These are phyloP conservation scores for Drosophila equinoxialis DNA, from an alignment of 1,140 invertebrate genomes.

Conservation along the genomic window DNA sequence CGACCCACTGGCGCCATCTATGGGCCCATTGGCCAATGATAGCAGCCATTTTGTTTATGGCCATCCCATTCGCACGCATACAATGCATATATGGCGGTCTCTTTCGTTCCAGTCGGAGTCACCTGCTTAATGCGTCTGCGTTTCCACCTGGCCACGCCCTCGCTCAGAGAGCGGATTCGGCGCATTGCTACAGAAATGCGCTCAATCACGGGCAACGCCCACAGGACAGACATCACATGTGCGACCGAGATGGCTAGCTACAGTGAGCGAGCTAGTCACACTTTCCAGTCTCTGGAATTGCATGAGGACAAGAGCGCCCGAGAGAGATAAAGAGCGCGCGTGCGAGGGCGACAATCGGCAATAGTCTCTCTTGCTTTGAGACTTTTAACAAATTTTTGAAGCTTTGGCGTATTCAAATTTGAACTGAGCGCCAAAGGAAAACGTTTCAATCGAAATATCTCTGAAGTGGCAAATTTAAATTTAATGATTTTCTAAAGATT, in stretches of 20 bases:
- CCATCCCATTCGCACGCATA: slow-evolving; percentile 38
- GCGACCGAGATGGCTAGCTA: slow-evolving; percentile 48
- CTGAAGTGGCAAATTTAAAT: not conserved
- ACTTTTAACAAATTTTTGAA: slow-evolving; percentile 44
- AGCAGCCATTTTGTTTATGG: slow-evolving; percentile 82
- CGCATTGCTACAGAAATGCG: slow-evolving; percentile 51
- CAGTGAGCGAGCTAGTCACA: slow-evolving; percentile 18
- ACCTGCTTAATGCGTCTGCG: slow-evolving; percentile 64
- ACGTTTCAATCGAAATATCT: not conserved
- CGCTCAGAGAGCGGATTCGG: slow-evolving; percentile 68
- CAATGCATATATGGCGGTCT: slow-evolving; percentile 26
- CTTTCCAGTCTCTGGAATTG: slow-evolving; percentile 44
- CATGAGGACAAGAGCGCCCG: not conserved
- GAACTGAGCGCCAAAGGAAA: slow-evolving; percentile 43
- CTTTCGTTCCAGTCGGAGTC: slow-evolving; percentile 63
- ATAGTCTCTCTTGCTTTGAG: slow-evolving; percentile 17
- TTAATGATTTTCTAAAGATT: not conserved
- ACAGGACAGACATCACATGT: slow-evolving; percentile 36
- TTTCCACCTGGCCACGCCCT: slow-evolving; percentile 67
- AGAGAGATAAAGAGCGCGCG: slow-evolving; percentile 7
- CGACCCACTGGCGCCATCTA: slow-evolving; percentile 72
- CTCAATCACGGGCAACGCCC: slow-evolving; percentile 54
- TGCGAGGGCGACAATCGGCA: slow-evolving; percentile 21
- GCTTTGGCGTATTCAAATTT: slow-evolving; percentile 39
- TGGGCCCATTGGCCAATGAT: slow-evolving; percentile 60